These are phyloP conservation scores for Anneissia japonica DNA, from an alignment of 35 echinoderm and acorn worm species.

Conservation along the genomic window DNA sequence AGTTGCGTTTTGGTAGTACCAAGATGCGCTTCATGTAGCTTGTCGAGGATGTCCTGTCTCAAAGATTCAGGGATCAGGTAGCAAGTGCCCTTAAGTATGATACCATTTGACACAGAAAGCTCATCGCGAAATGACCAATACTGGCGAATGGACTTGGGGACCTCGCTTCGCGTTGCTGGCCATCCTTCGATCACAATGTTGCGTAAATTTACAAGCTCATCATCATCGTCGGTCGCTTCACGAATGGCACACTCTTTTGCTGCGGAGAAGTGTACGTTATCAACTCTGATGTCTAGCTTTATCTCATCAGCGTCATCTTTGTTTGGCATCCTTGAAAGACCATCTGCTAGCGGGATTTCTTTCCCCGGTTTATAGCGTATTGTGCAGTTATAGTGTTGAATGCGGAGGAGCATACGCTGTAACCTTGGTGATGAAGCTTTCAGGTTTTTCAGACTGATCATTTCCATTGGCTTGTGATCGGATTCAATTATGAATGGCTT, in stretches of 20 bases:
- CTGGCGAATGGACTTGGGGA: background rate
- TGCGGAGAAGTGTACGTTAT: background rate
- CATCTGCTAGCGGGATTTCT: conserved; percentile 46
- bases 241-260: background rate
- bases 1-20: conserved; percentile 49
- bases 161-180: background rate
- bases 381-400: conserved; percentile 42
- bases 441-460: conserved; percentile 22
- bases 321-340: conserved; percentile 9
- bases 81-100: no score
- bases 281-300: background rate
- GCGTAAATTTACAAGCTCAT: background rate
- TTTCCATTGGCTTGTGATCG: conserved; percentile 49
- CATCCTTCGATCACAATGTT: background rate
- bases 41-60: conserved; percentile 18
- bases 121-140: background rate
- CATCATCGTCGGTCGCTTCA: background rate
- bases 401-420: conserved; percentile 31
- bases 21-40: conserved; percentile 53
- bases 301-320: background rate
- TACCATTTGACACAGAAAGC: no score
- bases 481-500: conserved; percentile 36
- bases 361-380: conserved; percentile 63
- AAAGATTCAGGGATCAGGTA: no score
- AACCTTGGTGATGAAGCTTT: conserved; percentile 20